Base-by-base conservation (phyloP, 2,888 invertebrate genomes). In the Leptura quadrifasciata region DNA sequence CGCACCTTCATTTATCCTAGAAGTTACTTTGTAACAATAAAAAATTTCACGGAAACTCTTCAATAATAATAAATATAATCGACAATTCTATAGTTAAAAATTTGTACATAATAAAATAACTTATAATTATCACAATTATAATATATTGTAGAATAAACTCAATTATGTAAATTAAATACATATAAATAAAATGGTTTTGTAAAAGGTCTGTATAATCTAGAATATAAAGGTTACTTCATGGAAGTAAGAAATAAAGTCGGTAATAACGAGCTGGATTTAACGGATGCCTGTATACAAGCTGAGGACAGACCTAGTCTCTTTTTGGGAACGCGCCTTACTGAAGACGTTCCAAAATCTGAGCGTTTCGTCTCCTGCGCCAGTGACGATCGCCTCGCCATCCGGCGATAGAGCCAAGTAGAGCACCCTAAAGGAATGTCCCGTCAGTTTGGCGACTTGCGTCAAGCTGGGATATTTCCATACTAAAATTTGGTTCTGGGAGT, bases 401-500 rank as follows among this genome's bases (percentile, higher is more conserved):
- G 99, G 99, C 3, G 98, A 98, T 89, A 99, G 93, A 0, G 99
- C 98, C 84, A 99, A 90, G 89, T 99, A 99, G 0, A 99, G 91
- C 2, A 99, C 99, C 81, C 99, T 91, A 89, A 97, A 98, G 27
- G 98, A 97, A 88, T 99, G 99, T 0, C 99, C 99, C 0, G 98
- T 98, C 79, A 99, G 90, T 88, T 98, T 98, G 60, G 98, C 98
- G 78, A 99, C 98, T 90, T 98, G 98, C 21, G 97, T 97, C 79
- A 99, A 91, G 77, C 97, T 97, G 0, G 99, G 99, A 89, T 99
- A 99, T 88, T 99, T 98, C 99, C 99, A 99, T 3, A 99, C 98
- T 52, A 99, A 91, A 81, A 99, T 98, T 91, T 99, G 99, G 90
- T 99, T 98, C 90, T 98, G 98, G 20, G 98, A 98, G 89, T 99